These are phyloP conservation scores for Vulpes lagopus DNA, from an alignment of 2,113 vertebrate species.

Conservation along the genomic window DNA sequence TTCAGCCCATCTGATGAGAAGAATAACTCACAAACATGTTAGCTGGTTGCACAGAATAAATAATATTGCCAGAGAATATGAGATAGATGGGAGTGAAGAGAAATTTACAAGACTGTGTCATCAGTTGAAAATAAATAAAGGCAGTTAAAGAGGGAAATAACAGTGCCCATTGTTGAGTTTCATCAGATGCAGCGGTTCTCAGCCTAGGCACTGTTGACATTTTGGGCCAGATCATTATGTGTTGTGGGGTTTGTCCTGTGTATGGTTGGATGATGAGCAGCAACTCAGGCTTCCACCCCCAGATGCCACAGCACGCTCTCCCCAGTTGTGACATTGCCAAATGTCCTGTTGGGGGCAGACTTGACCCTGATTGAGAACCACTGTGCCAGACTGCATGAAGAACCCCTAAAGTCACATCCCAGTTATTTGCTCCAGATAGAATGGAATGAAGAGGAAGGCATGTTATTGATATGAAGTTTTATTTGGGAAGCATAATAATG, in stretches of 20 bases:
- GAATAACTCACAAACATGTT: conserved; percentile 40
- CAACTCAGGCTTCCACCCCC: not conserved
- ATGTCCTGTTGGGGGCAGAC: not conserved
- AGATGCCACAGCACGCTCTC: not conserved
- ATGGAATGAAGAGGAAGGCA: not conserved
- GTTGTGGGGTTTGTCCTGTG: not conserved
- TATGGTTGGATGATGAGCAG: not conserved
- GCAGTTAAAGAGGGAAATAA: not conserved
- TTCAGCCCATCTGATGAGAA: conserved; percentile 57
- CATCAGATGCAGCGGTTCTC: not conserved
- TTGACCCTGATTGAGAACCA: not conserved
- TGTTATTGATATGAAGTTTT: not conserved
- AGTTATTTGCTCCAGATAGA: not conserved
- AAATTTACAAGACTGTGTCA: not conserved
- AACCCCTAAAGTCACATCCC: not conserved
- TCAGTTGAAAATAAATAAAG: not conserved
- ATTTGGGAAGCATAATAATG: not conserved
- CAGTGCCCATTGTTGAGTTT: not conserved
- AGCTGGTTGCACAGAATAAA: conserved; percentile 17
- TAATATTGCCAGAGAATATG: conserved; percentile 25
- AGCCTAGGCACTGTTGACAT: not conserved
- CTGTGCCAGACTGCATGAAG: not conserved
- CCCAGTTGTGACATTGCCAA: not conserved
- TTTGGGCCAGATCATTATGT: not conserved
- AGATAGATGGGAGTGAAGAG: conserved; percentile 23